Percentiles rank a stretch among this genome's conserved stretches.
Evolutionary conservation across 2,113 vertebrate genomes (phyloP).

Genomic region (Bufo gargarizans): DNA sequence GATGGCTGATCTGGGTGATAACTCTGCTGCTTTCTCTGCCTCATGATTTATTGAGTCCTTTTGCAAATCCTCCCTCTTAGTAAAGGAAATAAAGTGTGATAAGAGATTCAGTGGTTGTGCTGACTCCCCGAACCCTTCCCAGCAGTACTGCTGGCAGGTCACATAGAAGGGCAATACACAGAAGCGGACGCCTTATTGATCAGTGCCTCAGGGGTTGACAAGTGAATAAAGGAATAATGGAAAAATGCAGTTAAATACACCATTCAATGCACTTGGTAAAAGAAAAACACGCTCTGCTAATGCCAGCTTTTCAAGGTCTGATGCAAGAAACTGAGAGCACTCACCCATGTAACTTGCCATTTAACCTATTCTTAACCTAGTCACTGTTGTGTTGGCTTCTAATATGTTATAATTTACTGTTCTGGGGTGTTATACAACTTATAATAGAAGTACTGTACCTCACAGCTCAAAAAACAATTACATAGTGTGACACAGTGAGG

Average conservation of each 20-base stretch:
- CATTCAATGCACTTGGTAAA: constrained; percentile 43
- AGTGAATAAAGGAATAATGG: constrained; percentile 53
- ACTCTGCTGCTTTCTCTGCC: background rate
- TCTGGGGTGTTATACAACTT: background rate
- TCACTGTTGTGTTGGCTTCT: background rate
- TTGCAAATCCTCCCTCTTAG: constrained; percentile 53
- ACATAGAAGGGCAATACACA: constrained; percentile 32
- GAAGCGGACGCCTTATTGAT: constrained; percentile 44
- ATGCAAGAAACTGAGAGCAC: constrained; percentile 11
- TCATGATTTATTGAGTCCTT: constrained; percentile 50
- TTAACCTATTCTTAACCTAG: constrained; percentile 47
- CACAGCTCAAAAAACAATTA: background rate
- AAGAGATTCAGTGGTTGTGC: constrained; percentile 44
- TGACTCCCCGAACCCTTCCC: constrained; percentile 7
- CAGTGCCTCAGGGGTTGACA: constrained; percentile 38
- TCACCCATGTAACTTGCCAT: background rate
- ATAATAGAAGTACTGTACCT: background rate
- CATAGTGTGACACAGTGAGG: background rate
- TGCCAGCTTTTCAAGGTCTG: constrained; percentile 40
- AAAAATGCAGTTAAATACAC: constrained; percentile 42
- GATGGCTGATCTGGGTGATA: constrained; percentile 46
- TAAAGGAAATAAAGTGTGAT: constrained; percentile 49
- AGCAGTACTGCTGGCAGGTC: constrained; percentile 32
- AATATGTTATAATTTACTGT: constrained; percentile 2
- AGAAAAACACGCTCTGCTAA: constrained; percentile 46